Evolutionary conservation across 1,140 invertebrate genomes (phyloP).

Genomic region (Halictus rubicundus): DNA sequence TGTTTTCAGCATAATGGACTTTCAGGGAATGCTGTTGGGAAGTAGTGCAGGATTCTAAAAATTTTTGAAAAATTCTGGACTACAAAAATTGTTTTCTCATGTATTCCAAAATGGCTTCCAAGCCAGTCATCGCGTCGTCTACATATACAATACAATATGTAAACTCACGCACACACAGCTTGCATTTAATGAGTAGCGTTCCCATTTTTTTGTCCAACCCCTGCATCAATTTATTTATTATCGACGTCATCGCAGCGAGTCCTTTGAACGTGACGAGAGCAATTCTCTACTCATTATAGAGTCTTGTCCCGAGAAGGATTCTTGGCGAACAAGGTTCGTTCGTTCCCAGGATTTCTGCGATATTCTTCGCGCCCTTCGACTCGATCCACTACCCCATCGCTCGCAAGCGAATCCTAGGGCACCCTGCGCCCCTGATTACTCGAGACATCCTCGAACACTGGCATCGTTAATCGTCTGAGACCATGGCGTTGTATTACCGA

Average conservation of each 20-base stretch:
- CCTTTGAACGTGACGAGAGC: conserved; percentile 74
- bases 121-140: too few relatives aligned
- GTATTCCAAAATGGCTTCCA: too few relatives aligned
- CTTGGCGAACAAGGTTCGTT: conserved; percentile 20
- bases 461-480: conserved; percentile 67
- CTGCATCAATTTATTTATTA: conserved; percentile 36
- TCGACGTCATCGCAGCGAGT: conserved; percentile 20
- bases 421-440: conserved; percentile 64
- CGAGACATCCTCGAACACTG: conserved; percentile 51
- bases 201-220: too few relatives aligned
- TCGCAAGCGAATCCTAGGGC: conserved; percentile 43
- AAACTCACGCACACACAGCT: too few relatives aligned
- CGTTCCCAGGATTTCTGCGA: conserved; percentile 11
- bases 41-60: too few relatives aligned
- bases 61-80: too few relatives aligned
- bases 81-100: too few relatives aligned
- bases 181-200: too few relatives aligned
- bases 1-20: too few relatives aligned
- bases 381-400: conserved; percentile 43
- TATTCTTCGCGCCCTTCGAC: conserved; percentile 36
- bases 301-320: conserved; percentile 75
- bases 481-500: conserved; percentile 28
- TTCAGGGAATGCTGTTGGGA: too few relatives aligned
- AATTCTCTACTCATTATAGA: conserved; percentile 74
- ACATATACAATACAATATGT: too few relatives aligned